Conservation (phyloP, 2,888 invertebrate genomes). For the Axea sp. region DNA sequence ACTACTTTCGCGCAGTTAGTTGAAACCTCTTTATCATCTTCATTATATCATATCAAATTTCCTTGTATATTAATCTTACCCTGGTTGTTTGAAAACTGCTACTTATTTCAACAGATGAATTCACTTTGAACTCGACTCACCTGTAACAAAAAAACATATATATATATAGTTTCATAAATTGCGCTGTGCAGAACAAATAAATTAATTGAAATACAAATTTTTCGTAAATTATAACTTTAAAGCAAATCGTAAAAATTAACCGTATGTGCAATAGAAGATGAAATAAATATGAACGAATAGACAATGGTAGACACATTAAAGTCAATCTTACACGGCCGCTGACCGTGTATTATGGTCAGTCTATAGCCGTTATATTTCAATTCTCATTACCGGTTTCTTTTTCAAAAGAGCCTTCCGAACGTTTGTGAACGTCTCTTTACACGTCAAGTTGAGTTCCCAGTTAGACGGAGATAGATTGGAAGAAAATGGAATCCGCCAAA, state of each 20-base stretch:
- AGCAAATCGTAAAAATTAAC: slow-evolving; percentile 20
- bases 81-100: neutral
- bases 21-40: slow-evolving; percentile 30
- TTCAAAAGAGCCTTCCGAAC: slow-evolving; percentile 53
- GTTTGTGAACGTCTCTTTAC: slow-evolving; percentile 64
- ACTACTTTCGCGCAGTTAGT: slow-evolving; percentile 40
- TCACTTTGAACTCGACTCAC: slow-evolving; percentile 26
- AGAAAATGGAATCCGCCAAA: slow-evolving; percentile 65
- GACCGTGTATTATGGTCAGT: slow-evolving; percentile 66
- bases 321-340: slow-evolving; percentile 65
- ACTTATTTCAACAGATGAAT: slow-evolving; percentile 9
- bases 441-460: slow-evolving; percentile 62
- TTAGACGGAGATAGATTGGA: slow-evolving; percentile 66
- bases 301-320: slow-evolving; percentile 49
- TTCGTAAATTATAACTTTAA: neutral
- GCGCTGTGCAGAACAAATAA: neutral
- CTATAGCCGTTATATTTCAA: slow-evolving; percentile 67
- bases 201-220: slow-evolving; percentile 16
- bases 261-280: slow-evolving; percentile 7
- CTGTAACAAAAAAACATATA: slow-evolving; percentile 44
- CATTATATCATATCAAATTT: slow-evolving; percentile 47
- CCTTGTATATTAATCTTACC: slow-evolving; percentile 35
- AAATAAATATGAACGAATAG: slow-evolving; percentile 39
- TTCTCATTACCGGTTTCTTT: slow-evolving; percentile 68
- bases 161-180: slow-evolving; percentile 10